phyloP scores from a whole-genome alignment of 2,888 invertebrate genomes.

The Aricia artaxerxes region DNA sequence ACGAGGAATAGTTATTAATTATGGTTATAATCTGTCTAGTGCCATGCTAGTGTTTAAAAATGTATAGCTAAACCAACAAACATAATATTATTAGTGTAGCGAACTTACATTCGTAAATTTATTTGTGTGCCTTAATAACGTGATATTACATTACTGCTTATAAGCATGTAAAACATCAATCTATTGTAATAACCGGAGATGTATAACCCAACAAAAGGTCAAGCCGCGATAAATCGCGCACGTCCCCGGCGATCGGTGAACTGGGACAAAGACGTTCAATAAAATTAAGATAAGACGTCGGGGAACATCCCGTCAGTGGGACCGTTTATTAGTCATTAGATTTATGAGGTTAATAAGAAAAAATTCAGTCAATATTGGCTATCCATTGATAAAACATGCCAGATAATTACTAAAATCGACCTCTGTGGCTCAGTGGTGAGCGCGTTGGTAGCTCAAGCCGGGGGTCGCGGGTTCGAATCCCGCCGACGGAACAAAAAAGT shows the following conservation, averaged over 20 bases:
- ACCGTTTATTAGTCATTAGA: background rate
- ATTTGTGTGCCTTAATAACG: background rate
- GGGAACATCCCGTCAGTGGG: background rate
- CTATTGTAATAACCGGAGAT: conserved; percentile 76
- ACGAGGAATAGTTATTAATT: no score
- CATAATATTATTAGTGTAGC: background rate
- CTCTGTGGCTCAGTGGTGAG: no score
- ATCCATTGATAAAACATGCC: no score
- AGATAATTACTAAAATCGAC: no score
- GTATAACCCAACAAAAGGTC: conserved; percentile 75
- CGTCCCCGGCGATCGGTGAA: conserved; percentile 72
- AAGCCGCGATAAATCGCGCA: conserved; percentile 67
- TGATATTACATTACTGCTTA: background rate
- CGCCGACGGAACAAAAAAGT: no score
- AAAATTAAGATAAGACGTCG: conserved; percentile 57
- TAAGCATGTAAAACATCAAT: conserved; percentile 58
- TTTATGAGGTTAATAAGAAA: background rate
- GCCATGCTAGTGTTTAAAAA: no score
- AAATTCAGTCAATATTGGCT: background rate
- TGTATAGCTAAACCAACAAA: no score
- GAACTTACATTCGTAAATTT: no score
- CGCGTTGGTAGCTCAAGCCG: no score
- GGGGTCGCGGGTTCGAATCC: no score
- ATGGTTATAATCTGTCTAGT: no score
- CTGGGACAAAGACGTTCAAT: conserved; percentile 71